Base-by-base conservation (phyloP, 2,113 vertebrate genomes). In the Myrmecobius fasciatus region DNA sequence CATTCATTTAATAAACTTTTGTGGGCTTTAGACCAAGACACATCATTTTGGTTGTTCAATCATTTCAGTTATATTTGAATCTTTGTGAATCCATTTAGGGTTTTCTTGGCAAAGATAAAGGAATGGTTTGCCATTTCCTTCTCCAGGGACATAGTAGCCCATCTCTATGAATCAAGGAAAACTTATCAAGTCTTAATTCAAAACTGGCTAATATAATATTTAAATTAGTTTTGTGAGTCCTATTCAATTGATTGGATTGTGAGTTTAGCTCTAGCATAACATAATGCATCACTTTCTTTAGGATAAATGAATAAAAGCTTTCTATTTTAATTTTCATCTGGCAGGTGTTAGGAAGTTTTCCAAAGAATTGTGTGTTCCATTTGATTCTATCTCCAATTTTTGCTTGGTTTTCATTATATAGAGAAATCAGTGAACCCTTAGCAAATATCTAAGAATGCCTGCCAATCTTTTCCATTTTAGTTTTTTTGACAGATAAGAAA, bases 401-500 rank as follows among this genome's bases (percentile, higher is more conserved):
- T 49, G 10, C 89, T 94, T 52, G 52, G 12, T 26, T 93, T 91
- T 90, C 53, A 60, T 60, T 56, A 47, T 47, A 53, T 3, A 83
- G 4, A 5, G 12, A 91, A 20, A 90, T 36, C 25, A 0, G 48
- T 26, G 89, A 89, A 89, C 25, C 89, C 46, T 25, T 46, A 47
- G 1, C 91, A 95, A 89, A 92, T 46, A 90, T 28, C 48, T 67
- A 90, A 95, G 92, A 90, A 9, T 43, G 83, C 0, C 9, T 91
- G 3, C 22, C 14, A 51, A 52, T 67, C 11, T 36, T 89, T 89
- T 89, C 89, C 25, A 89, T 89, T 89, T 89, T 89, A 14, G 25
- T 25, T 75, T 60, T 93, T 91, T 26, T 60, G 31, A 88, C 25
- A 25, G 91, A 60, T 91, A 83, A 90, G 31, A 95, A 89, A 91